Evolutionary conservation across 2,888 invertebrate species (phyloP).

Genomic region (Lutraria lutraria): DNA sequence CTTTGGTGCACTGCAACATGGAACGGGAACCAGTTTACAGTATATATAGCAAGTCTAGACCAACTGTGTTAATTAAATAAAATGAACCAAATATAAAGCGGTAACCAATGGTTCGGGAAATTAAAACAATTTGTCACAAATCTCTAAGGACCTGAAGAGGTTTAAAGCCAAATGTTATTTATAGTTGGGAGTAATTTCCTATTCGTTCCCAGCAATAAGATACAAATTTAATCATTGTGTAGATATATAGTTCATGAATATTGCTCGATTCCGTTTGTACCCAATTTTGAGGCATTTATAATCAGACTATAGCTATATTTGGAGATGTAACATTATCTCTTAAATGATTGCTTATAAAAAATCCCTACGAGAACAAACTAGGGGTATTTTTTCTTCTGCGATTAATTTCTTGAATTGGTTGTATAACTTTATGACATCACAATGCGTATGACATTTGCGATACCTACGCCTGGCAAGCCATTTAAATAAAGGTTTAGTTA

Average conservation of each 20-base stretch:
- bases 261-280: not conserved
- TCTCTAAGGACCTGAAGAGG: not conserved
- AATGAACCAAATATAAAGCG: not conserved
- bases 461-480: too few species aligned
- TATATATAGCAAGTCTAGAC: too few species aligned
- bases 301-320: not conserved
- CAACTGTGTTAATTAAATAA: not conserved
- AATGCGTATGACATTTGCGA: too few species aligned
- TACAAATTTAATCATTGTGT: not conserved
- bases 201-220: not conserved
- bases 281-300: not conserved
- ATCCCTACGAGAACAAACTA: too few species aligned
- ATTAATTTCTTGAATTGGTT: too few species aligned
- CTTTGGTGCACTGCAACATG: too few species aligned
- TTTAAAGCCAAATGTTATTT: not conserved
- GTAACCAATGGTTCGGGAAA: not conserved
- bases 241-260: not conserved
- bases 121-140: not conserved
- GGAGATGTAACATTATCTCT: not conserved
- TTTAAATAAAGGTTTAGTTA: too few species aligned
- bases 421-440: too few species aligned
- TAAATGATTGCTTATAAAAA: too few species aligned
- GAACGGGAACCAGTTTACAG: too few species aligned
- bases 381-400: too few species aligned
- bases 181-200: not conserved